A percentile compares a stretch with the other conserved stretches of the same genome.
Conservation (phyloP, 1,140 invertebrate genomes). For the Ctenoplectra terminalis region DNA sequence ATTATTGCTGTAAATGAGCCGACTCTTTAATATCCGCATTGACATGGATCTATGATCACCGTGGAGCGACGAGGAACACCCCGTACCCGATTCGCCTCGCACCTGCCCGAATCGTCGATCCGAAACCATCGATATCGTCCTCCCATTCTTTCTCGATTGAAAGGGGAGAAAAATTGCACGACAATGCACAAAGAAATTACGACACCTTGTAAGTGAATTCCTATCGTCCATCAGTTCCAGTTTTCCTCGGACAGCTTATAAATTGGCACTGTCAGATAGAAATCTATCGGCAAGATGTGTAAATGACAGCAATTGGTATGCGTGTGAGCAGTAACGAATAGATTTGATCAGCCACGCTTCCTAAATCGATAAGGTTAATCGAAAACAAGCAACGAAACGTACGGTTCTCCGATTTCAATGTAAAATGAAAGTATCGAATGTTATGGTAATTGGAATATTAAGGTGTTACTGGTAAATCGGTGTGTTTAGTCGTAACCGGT, state of each 20-base stretch:
- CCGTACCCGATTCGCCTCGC: constrained; percentile 12
- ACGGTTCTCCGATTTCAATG: too few relatives aligned
- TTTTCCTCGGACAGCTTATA: background rate
- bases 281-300: background rate
- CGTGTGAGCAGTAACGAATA: background rate
- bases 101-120: constrained; percentile 47
- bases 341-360: background rate
- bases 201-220: background rate
- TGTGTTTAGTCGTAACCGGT: background rate
- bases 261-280: background rate
- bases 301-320: background rate
- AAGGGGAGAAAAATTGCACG: background rate
- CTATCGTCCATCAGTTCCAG: background rate
- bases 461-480: background rate
- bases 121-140: constrained; percentile 7
- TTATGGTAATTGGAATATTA: constrained; percentile 15
- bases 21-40: constrained; percentile 82
- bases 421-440: background rate
- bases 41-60: constrained; percentile 60
- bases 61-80: background rate
- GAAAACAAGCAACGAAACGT: background rate
- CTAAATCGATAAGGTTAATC: background rate
- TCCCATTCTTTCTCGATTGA: background rate
- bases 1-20: constrained; percentile 82
- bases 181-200: background rate